Percentiles rank a stretch among this genome's conserved stretches.
phyloP scores from a whole-genome alignment of 2,797 vertebrate genomes.

The Lagodon rhomboides region DNA sequence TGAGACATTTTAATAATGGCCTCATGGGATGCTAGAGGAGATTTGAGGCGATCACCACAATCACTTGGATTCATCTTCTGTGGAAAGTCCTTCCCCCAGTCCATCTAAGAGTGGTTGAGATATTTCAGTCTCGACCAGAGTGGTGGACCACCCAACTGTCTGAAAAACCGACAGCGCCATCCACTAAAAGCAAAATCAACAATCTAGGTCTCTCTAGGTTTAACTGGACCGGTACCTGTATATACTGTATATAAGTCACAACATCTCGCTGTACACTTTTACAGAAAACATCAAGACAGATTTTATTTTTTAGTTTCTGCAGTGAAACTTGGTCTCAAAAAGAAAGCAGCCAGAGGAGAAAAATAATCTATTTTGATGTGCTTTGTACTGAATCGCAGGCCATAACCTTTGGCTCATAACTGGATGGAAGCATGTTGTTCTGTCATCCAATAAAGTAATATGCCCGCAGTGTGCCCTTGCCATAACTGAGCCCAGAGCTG shows the following conservation, averaged over 20 bases:
- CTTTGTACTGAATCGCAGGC: constrained; percentile 34
- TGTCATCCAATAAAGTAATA: constrained; percentile 51
- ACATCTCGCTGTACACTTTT: neutral
- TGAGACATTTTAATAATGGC: no score
- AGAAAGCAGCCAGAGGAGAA: constrained; percentile 3
- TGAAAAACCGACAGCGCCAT: no score
- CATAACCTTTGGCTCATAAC: constrained; percentile 48
- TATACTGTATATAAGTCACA: neutral
- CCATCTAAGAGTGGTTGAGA: no score
- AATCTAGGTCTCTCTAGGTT: neutral
- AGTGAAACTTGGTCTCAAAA: neutral
- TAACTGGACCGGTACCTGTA: neutral
- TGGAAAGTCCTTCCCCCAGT: no score
- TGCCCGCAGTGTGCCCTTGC: constrained; percentile 40
- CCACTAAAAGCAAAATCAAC: no score
- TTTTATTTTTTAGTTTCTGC: constrained; percentile 10
- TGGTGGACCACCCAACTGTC: no score
- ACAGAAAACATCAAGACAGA: neutral
- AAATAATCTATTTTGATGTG: constrained; percentile 35
- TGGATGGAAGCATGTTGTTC: constrained; percentile 41
- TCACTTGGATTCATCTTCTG: no score
- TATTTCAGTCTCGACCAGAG: no score
- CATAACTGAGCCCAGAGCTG: constrained; percentile 9
- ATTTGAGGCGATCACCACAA: neutral
- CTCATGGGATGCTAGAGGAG: no score